Evolutionary conservation across 1,140 invertebrate genomes (phyloP), one percentile per base, ranked within the genome.

Genomic region (Tigriopus japonicus): DNA sequence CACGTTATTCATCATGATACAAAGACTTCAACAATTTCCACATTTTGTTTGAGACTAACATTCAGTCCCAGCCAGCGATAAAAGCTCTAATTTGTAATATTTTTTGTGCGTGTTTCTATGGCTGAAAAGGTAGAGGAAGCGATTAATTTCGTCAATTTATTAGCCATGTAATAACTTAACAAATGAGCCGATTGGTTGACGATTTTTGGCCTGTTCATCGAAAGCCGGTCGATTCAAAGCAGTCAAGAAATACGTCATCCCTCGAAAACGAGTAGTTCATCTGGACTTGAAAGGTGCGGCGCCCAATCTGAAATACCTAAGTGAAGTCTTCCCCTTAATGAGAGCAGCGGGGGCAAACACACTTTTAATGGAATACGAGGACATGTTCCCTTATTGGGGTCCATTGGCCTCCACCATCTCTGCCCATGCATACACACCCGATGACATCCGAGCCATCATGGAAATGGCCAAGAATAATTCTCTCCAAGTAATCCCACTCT

Each of bases 371-470:
- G 94, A 98, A 71, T 98, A 95, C 74, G 94, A 98, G 74, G 94
- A 98, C 67, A 95, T 93, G 86, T 98, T 97, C 72, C 93, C 93
- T 0, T 97, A 85, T 71, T 75, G 73, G 21, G 86, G 81, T 0
- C 69, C 72, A 0, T 69, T 97, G 3, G 71, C 72, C n/a, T 71
- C 74, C 1, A 71, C 93, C 7, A 74, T 79, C 1, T 83, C 88
- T 3, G 74, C 73, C 35, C 87, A 92, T 74, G 80, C 81, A 55
- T 97, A 95, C 68, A 79, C 77, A 0, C 75, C 71, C 65, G 69
- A 74, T 41, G 81, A 92, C 64, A 79, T 93, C 1, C 65, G 67
- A 14, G 74, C 76, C 15, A 78, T 91, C 60, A 69, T 82, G 42
- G 68, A 74, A 42, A 67, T 79, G 21, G 85, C 85, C 0, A 75